A percentile compares a stretch with the other conserved stretches of the same genome.
Evolutionary conservation across 2,797 vertebrate genomes (phyloP).

Genomic region (Anableps anableps): DNA sequence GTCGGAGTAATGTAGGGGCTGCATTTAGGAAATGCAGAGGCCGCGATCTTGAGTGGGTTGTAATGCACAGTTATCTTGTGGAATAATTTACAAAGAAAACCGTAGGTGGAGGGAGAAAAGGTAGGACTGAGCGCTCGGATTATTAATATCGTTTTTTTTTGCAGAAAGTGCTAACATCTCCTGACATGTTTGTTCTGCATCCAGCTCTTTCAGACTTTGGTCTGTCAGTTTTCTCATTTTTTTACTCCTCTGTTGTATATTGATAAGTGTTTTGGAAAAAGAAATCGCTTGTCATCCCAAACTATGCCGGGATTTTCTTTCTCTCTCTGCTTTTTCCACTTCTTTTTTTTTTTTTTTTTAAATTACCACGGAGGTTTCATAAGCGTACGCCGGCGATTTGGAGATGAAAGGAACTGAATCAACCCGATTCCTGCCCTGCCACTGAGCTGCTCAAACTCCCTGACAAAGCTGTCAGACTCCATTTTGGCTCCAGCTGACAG

Average conservation of each 20-base stretch:
- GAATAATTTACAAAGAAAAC: conserved; percentile 57
- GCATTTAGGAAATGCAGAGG: conserved; percentile 46
- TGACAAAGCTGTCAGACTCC: conserved; percentile 87
- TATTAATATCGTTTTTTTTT: conserved; percentile 43
- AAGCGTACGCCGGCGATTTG: conserved; percentile 72
- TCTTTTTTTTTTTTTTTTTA: conserved; percentile 36
- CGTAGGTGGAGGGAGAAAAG: conserved; percentile 33
- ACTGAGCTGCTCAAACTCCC: conserved; percentile 83
- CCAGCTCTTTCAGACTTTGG: conserved; percentile 58
- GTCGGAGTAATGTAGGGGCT: conserved; percentile 32
- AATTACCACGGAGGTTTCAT: conserved; percentile 70
- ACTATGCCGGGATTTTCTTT: conserved; percentile 52
- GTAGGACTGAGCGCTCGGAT: conserved; percentile 39
- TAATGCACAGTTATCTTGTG: conserved; percentile 38
- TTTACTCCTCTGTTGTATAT: conserved; percentile 60
- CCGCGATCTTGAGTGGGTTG: conserved; percentile 59
- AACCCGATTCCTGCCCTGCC: conserved; percentile 80
- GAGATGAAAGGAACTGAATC: conserved; percentile 85
- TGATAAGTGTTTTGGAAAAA: conserved; percentile 55
- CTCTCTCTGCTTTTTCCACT: neutral
- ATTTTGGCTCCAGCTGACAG: conserved; percentile 79
- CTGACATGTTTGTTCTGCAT: conserved; percentile 64
- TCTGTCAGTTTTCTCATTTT: conserved; percentile 54
- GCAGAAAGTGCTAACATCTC: conserved; percentile 49
- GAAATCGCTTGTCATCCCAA: conserved; percentile 75